These are phyloP conservation scores for Poeciliopsis infans DNA, from an alignment of 2,797 vertebrate genomes.

Conservation along the genomic window DNA sequence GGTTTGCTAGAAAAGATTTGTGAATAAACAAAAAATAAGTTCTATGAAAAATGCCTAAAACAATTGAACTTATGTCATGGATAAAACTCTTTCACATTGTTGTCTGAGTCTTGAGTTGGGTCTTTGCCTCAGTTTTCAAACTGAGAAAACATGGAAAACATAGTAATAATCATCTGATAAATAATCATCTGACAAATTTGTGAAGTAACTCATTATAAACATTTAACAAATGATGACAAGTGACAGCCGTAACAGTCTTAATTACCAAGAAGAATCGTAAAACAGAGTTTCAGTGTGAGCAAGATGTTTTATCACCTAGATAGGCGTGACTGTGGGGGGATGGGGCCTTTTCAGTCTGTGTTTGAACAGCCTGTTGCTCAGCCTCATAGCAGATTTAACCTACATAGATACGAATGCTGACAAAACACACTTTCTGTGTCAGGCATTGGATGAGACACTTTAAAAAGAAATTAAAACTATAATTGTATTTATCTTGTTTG, in stretches of 20 bases:
- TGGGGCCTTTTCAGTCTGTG: slow-evolving; percentile 20
- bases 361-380: slow-evolving; percentile 55
- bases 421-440: neutral
- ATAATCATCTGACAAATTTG: neutral
- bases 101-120: neutral
- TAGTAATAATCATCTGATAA: neutral
- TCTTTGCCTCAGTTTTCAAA: neutral
- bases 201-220: neutral
- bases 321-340: slow-evolving; percentile 31
- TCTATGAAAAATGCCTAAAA: neutral
- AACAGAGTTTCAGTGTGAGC: neutral
- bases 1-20: neutral
- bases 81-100: neutral
- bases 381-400: slow-evolving; percentile 13
- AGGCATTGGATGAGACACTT: neutral
- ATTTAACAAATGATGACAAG: neutral
- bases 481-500: slow-evolving; percentile 9
- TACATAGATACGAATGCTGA: neutral
- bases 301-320: slow-evolving; percentile 7
- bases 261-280: neutral
- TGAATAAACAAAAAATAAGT: neutral
- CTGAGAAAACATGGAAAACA: neutral
- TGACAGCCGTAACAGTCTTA: neutral
- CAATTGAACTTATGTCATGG: slow-evolving; percentile 11
- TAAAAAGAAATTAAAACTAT: neutral